A percentile compares a stretch with the other conserved stretches of the same genome.
phyloP scores from a whole-genome alignment of 2,113 vertebrate species.

The Chlorocebus sabaeus region DNA sequence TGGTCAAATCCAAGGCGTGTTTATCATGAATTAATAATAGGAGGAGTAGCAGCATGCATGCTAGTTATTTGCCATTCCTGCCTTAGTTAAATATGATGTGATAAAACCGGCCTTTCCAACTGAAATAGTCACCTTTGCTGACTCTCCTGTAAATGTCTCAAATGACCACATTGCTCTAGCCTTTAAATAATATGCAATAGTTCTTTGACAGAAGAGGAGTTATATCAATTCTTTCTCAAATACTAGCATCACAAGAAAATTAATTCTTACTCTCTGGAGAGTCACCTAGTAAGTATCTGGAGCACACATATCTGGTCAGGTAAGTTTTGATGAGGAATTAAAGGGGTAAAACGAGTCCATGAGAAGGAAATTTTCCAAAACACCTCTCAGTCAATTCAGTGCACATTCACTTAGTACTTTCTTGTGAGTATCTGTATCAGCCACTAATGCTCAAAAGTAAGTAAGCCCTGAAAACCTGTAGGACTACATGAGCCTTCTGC shows the following conservation, averaged over 20 bases:
- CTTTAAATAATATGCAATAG: neutral
- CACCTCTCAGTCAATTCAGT: neutral
- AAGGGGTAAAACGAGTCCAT: neutral
- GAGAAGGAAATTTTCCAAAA: neutral
- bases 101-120: neutral
- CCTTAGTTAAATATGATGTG: neutral
- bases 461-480: neutral
- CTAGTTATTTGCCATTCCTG: neutral
- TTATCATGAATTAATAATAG: neutral
- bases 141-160: neutral
- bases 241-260: neutral
- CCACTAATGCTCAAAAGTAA: neutral
- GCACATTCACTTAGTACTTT: neutral
- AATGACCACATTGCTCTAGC: neutral
- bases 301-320: neutral
- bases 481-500: neutral
- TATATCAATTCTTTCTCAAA: conserved; percentile 6
- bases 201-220: neutral
- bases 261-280: neutral
- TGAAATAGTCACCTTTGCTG: neutral
- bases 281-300: neutral
- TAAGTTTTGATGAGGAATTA: neutral
- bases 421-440: neutral
- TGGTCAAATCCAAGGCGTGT: neutral
- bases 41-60: neutral